A percentile compares a stretch with the other conserved stretches of the same genome.
These are phyloP conservation scores for Parasteatoda lunata DNA, from an alignment of 2,888 invertebrate species.

Conservation along the genomic window DNA sequence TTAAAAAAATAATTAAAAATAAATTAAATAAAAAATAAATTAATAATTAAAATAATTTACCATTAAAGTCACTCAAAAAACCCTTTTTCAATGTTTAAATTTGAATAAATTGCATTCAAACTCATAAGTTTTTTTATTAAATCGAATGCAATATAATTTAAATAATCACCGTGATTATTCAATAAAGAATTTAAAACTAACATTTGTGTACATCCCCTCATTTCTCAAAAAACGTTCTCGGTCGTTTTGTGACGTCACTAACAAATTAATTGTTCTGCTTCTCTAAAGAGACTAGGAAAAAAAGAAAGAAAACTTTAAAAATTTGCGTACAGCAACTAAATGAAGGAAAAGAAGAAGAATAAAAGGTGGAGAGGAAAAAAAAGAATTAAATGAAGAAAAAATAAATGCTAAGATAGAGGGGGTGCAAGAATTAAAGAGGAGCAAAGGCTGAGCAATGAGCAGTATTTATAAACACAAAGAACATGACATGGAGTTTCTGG, in stretches of 20 bases:
- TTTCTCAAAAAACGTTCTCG: conserved; percentile 27
- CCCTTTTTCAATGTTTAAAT: too few species aligned
- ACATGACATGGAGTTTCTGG: conserved; percentile 65
- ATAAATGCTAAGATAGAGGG: conserved; percentile 61
- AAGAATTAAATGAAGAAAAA: conserved; percentile 21
- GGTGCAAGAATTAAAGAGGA: conserved; percentile 67
- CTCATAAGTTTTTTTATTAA: too few species aligned
- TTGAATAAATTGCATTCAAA: too few species aligned
- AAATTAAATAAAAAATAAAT: too few species aligned
- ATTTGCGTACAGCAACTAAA: conserved; percentile 37
- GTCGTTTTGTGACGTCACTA: conserved; percentile 61
- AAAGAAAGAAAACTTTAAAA: conserved; percentile 20
- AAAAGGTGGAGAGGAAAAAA: conserved; percentile 20
- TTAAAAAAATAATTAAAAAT: too few species aligned
- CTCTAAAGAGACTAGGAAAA: conserved; percentile 47
- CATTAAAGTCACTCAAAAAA: too few species aligned
- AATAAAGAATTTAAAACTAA: neutral
- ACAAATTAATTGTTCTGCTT: conserved; percentile 68
- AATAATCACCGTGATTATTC: neutral
- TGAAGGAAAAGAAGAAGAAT: conserved; percentile 50
- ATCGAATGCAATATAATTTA: too few species aligned
- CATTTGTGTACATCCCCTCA: conserved; percentile 51
- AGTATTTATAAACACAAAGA: conserved; percentile 68
- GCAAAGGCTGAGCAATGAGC: conserved; percentile 59
- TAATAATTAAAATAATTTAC: too few species aligned